A percentile compares a stretch with the other conserved stretches of the same genome.
Evolutionary conservation across 2,888 invertebrate species (phyloP).

Genomic region (Laspeyria flexula): DNA sequence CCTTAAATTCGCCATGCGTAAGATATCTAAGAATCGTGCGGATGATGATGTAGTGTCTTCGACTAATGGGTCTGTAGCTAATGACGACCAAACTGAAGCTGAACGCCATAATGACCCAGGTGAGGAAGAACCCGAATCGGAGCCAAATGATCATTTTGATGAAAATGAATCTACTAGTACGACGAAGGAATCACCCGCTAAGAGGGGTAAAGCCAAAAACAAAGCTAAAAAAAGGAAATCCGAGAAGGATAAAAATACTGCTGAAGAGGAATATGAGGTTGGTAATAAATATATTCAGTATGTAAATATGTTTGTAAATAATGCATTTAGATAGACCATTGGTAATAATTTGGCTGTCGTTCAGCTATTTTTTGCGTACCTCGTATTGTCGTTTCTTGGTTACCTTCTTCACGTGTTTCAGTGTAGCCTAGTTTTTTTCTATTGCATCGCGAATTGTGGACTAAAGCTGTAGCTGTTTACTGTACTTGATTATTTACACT

Average conservation of each 20-base stretch:
- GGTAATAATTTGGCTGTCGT: neutral
- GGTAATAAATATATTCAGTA: conserved; percentile 18
- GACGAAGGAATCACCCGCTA: conserved; percentile 44
- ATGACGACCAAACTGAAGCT: conserved; percentile 51
- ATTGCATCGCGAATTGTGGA: too few species aligned
- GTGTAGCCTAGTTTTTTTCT: too few species aligned
- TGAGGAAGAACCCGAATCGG: conserved; percentile 48
- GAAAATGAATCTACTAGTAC: conserved; percentile 51
- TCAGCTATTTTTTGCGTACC: too few species aligned
- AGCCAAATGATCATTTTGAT: conserved; percentile 48
- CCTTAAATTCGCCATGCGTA: conserved; percentile 68
- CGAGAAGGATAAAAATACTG: conserved; percentile 59
- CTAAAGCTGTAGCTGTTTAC: too few species aligned
- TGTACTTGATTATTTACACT: too few species aligned
- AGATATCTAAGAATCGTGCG: conserved; percentile 75
- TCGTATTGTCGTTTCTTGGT: too few species aligned
- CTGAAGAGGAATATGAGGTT: conserved; percentile 85
- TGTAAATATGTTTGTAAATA: neutral
- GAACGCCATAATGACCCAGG: conserved; percentile 47
- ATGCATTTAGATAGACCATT: neutral
- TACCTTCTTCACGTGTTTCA: too few species aligned
- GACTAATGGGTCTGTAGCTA: conserved; percentile 74
- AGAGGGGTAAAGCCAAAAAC: conserved; percentile 57
- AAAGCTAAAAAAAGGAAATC: conserved; percentile 69
- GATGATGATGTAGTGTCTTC: conserved; percentile 80